These are phyloP conservation scores for Scaptomyza flava DNA, from an alignment of 2,888 invertebrate genomes.

Conservation along the genomic window DNA sequence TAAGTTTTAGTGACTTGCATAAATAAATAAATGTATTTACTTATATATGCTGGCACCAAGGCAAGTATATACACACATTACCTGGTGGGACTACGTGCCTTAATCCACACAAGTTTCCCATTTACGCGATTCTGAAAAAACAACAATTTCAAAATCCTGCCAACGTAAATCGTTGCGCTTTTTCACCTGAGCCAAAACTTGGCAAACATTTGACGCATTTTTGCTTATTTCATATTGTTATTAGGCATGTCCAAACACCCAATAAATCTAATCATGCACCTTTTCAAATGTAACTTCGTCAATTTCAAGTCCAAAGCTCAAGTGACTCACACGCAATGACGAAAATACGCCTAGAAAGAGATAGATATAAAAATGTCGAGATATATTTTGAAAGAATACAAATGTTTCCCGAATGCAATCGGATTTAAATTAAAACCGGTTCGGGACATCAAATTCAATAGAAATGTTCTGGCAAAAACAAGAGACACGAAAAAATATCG, in stretches of 20 bases:
- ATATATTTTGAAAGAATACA: slow-evolving; percentile 48
- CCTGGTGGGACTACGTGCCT: slow-evolving; percentile 53
- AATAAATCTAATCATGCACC: slow-evolving; percentile 6
- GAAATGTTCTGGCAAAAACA: slow-evolving; percentile 58
- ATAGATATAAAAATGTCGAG: slow-evolving; percentile 61
- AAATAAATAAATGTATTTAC: neutral
- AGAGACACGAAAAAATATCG: slow-evolving; percentile 57
- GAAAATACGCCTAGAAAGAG: slow-evolving; percentile 63
- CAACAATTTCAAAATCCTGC: slow-evolving; percentile 56
- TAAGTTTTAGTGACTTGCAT: no score
- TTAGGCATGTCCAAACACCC: slow-evolving; percentile 39
- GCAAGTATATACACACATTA: neutral
- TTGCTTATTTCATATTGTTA: slow-evolving; percentile 34
- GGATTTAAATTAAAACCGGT: slow-evolving; percentile 43
- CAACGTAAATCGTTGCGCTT: slow-evolving; percentile 40
- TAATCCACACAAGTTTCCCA: slow-evolving; percentile 45
- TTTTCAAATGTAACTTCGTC: slow-evolving; percentile 38
- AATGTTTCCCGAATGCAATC: slow-evolving; percentile 43
- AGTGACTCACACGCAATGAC: slow-evolving; percentile 58
- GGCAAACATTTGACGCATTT: slow-evolving; percentile 48
- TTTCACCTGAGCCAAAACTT: slow-evolving; percentile 12
- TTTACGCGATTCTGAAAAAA: slow-evolving; percentile 26
- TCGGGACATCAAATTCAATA: slow-evolving; percentile 61
- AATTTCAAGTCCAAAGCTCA: slow-evolving; percentile 54
- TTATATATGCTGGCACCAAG: neutral